Evolutionary conservation across 92 coral and sea anemone species (phyloP).

Genomic region (Desmophyllum pertusum): DNA sequence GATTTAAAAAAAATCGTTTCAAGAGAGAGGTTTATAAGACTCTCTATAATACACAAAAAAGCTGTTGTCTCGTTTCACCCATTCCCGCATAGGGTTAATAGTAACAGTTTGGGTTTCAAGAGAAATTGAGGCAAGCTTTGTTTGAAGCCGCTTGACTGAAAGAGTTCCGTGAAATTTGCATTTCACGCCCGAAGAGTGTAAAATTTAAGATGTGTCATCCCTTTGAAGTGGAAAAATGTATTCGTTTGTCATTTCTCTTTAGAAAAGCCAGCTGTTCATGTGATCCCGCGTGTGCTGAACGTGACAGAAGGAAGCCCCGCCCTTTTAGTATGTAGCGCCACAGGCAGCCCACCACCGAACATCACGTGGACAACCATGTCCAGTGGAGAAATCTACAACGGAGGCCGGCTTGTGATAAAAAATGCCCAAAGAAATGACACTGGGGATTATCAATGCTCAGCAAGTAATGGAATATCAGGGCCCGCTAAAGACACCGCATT

Average conservation of each 20-base stretch:
- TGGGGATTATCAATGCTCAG: slow-evolving; percentile 44
- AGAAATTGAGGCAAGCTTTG: no score
- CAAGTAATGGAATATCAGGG: slow-evolving; percentile 44
- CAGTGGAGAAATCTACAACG: not conserved
- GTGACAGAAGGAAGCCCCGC: slow-evolving; percentile 22
- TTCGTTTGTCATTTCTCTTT: not conserved
- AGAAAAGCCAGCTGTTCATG: not conserved
- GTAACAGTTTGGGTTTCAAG: no score
- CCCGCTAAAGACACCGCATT: slow-evolving; percentile 11
- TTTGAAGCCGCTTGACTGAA: no score
- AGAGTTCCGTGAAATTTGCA: no score
- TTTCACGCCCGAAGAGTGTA: no score
- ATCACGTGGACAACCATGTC: slow-evolving; percentile 40
- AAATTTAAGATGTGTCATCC: no score
- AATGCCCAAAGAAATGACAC: slow-evolving; percentile 18
- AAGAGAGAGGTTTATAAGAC: no score
- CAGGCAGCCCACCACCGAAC: slow-evolving; percentile 52
- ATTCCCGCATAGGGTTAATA: no score
- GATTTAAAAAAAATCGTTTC: no score
- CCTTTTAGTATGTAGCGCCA: slow-evolving; percentile 24
- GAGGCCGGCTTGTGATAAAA: not conserved
- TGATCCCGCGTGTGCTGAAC: slow-evolving; percentile 26
- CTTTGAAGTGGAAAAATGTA: not conserved
- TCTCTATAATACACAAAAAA: not conserved
- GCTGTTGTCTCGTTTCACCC: no score